Evolutionary conservation across 2,888 invertebrate species (phyloP).

Genomic region (Zygaena filipendulae): DNA sequence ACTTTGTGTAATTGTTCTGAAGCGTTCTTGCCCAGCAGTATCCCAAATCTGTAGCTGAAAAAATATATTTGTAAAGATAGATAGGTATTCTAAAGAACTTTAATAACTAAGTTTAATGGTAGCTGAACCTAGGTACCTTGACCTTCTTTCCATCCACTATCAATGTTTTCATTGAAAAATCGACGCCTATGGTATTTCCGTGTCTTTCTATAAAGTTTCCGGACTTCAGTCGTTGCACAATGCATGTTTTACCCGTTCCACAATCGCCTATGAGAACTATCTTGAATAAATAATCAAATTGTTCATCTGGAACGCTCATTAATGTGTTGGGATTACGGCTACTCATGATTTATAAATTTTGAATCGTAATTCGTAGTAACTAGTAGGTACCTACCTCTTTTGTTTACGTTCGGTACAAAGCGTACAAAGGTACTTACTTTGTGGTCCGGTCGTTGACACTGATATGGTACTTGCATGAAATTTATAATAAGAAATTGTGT

Average conservation of each 20-base stretch:
- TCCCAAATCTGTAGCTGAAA: constrained; percentile 94
- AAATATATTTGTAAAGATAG: constrained; percentile 5
- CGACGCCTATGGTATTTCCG: constrained; percentile 97
- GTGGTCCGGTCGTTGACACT: too few relatives aligned
- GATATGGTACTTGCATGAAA: too few relatives aligned
- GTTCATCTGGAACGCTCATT: constrained; percentile 81
- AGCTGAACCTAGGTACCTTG: constrained; percentile 72
- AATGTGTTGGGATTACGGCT: constrained; percentile 80
- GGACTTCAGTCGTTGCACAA: constrained; percentile 95
- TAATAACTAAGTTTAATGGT: constrained; percentile 2
- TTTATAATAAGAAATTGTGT: too few relatives aligned
- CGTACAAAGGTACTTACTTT: too few relatives aligned
- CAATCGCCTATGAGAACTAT: constrained; percentile 94
- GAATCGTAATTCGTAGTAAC: too few relatives aligned
- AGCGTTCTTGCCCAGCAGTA: constrained; percentile 96
- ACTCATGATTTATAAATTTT: too few relatives aligned
- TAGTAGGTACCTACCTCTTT: too few relatives aligned
- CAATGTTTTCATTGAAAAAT: constrained; percentile 98
- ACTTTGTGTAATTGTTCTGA: constrained; percentile 96
- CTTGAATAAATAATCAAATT: constrained; percentile 95
- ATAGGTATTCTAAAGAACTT: constrained; percentile 6
- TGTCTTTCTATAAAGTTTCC: constrained; percentile 96
- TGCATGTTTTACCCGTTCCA: constrained; percentile 92
- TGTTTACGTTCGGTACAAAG: too few relatives aligned
- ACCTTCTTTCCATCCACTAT: constrained; percentile 93